Conservation (phyloP, 2,113 vertebrate genomes). For the Herpailurus yagouaroundi region DNA sequence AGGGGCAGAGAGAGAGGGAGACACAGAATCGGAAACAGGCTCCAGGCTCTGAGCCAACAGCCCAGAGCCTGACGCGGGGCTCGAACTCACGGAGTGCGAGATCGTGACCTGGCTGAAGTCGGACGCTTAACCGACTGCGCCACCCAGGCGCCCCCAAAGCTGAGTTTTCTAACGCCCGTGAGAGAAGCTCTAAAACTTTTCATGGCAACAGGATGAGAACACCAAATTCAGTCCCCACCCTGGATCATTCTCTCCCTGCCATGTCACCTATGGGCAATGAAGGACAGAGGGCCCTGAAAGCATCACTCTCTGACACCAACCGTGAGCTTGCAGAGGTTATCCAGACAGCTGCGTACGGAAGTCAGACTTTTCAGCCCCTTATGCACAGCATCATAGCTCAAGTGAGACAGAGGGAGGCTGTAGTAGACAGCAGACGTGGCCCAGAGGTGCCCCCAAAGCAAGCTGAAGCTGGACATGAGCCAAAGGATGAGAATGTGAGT, state of each 20-base stretch:
- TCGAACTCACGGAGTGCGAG: no score
- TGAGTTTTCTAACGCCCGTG: background rate
- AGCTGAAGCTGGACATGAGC: background rate
- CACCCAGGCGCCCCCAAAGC: no score
- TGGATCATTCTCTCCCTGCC: background rate
- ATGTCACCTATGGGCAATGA: background rate
- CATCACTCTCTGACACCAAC: background rate
- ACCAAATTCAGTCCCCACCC: background rate
- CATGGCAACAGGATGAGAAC: background rate
- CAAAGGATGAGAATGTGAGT: background rate
- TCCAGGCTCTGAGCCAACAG: no score
- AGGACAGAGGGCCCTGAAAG: background rate
- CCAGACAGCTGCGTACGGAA: background rate
- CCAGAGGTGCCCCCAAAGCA: background rate
- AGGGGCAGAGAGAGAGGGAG: no score
- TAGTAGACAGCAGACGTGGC: fast-evolving
- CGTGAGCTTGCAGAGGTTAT: background rate
- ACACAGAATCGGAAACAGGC: no score
- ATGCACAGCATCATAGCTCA: background rate
- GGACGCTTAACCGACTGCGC: no score
- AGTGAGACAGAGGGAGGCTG: background rate
- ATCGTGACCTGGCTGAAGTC: no score
- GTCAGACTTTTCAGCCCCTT: background rate
- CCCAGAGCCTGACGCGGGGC: no score
- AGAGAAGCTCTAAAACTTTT: background rate